Evolutionary conservation across 2,113 vertebrate genomes (phyloP), one percentile per base, ranked within the genome.

Genomic region (Phalacrocorax brasilianus): DNA sequence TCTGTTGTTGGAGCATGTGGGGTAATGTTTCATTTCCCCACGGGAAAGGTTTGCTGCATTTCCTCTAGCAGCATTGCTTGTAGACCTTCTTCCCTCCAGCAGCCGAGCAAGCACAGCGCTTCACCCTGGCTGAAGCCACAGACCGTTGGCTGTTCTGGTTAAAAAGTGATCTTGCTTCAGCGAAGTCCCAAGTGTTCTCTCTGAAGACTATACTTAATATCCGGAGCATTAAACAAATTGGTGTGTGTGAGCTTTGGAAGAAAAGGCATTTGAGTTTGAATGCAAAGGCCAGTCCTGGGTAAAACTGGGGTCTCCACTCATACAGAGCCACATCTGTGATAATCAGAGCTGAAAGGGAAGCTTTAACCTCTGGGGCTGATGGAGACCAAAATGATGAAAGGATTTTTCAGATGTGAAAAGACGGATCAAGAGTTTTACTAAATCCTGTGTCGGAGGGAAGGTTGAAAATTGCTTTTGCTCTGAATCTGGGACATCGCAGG

Each of bases 281-380:
- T 61, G 88, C 73, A 91, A 89, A 91, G 89, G 91, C 63, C 67
- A 93, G 49, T 56, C 50, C 58, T 71, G 83, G 80, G 30, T 78
- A 85, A 94, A 86, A 32, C 68, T 3, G 5, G 28, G 93, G 84
- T 95, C 90, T 95, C 52, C 7, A 12, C 66, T 96, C 91, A 32
- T 73, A 66, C 47, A 75, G 74, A 96, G 96, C 44, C 94, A 95
- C 97, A 85, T 97, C 90, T 95, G 97, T 75, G 94, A 95, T 96
- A 98, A 98, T 97, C 45, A 91, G 92, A 74, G 59, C 89, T 95
- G 96, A 98, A 98, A 97, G 94, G 89, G 85, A 96, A 97, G 71
- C 38, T 89, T 96, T 97, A 96, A 97, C 96, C 93, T 97, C 95
- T 67, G 62, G 59, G 91, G 45, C 12, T 88, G 92, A 94, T 71